Base-by-base conservation (phyloP, 2,113 vertebrate species). In the Pseudorhombus dupliciocellatus region DNA sequence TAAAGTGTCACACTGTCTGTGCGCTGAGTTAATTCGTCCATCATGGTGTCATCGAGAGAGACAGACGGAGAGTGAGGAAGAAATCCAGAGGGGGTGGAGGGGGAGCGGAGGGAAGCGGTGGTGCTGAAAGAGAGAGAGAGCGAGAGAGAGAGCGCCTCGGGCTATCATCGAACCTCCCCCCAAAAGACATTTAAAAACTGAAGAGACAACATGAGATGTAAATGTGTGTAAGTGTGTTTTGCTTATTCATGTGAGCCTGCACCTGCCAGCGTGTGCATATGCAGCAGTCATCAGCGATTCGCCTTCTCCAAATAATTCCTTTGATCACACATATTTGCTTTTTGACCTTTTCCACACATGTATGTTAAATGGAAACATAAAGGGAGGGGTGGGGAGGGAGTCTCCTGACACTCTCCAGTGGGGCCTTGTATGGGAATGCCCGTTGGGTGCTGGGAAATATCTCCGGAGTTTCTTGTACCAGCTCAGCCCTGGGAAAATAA, bases 101-200 rank as follows among this genome's bases (percentile, higher is more conserved):
- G 24, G 16, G 16, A 10, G 18, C 24, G 12, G 37, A 10, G 34
- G n/a, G 12, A 25, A 44, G 61, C 15, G 11, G 59, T 11, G 59
- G 20, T 60, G 44, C 7, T 28, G 48, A 22, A 20, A 53, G 42
- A 46, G 16, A 15, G 37, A n/a, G 46, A 51, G 16, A 15, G 37
- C 5, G 46, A 51, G 25, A 75, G 61, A 56, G 40, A 71, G 59
- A 77, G 16, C 2, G 66, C 76, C 80, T 63, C 16, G 11, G 71
- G 85, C 72, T 16, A 79, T 63, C 77, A 80, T 69, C 78, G 70
- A 70, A 82, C 80, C 72, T 63, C 24, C 40, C n/a, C 68, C 21
- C 15, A 51, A 59, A 20, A 26, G 16, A 44, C 37, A 18, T 4
- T 30, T 15, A 44, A 46, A 44, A 44, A 46, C 6, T 15, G 7